Percentiles rank a stretch among this genome's conserved stretches.
Evolutionary conservation across 1,140 invertebrate species (phyloP).

Genomic region (Heliconius nattereri): DNA sequence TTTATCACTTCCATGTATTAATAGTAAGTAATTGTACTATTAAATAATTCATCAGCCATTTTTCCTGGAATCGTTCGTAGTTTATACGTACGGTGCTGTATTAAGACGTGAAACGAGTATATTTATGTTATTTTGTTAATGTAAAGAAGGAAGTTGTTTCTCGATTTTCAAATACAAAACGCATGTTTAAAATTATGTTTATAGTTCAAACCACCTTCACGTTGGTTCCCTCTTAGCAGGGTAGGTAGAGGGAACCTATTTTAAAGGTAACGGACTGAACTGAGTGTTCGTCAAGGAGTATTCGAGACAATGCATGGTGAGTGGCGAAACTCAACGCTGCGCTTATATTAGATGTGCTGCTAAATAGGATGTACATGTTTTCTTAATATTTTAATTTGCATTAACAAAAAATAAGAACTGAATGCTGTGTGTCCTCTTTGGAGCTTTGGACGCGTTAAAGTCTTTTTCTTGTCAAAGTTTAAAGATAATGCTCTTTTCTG

Average conservation of each 20-base stretch:
- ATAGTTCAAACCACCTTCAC: too few relatives aligned
- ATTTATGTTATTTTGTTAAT: not conserved
- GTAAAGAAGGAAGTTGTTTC: not conserved
- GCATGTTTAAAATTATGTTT: too few relatives aligned
- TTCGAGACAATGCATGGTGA: too few relatives aligned
- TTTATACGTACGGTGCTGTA: not conserved
- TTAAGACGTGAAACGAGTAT: not conserved
- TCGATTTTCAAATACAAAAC: too few relatives aligned
- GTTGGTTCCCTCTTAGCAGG: too few relatives aligned
- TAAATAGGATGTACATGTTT: too few relatives aligned
- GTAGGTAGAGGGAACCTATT: too few relatives aligned
- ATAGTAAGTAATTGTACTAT: constrained; percentile 22
- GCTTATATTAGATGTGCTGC: not conserved
- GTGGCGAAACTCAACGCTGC: too few relatives aligned
- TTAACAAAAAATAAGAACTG: not conserved
- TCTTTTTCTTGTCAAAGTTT: not conserved
- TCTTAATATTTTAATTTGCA: not conserved
- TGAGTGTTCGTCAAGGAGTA: too few relatives aligned
- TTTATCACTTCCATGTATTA: constrained; percentile 26
- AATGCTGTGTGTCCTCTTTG: not conserved
- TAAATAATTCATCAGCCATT: constrained; percentile 24
- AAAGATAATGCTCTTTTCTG: not conserved
- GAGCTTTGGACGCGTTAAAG: not conserved
- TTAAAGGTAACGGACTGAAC: too few relatives aligned
- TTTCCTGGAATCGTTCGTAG: constrained; percentile 14